Evolutionary conservation across 2,888 invertebrate species (phyloP), one percentile per base, ranked within the genome.

Genomic region (Biston stratarius): DNA sequence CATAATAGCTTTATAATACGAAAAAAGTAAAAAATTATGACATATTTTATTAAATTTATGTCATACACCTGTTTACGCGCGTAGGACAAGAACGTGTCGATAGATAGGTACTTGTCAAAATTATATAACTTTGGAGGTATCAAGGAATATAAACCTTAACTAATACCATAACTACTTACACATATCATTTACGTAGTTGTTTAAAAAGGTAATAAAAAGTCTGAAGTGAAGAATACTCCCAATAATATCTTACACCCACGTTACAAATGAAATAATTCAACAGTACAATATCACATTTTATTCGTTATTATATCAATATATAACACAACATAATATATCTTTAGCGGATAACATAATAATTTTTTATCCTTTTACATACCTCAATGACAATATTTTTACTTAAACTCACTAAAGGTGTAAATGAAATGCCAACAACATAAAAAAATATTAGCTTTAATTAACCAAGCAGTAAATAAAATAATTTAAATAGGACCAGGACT

Each of bases 311-410:
- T 79, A 83, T 74, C 84, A 89, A 86, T 86, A 86, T 86, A 86
- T 89, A 92, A 92, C 91, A 92, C 90, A 90, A 92, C 90, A 90
- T 91, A 89, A 91, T 91, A 89, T 66, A 63, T 87, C 86, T 88
- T 88, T 86, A 89, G 86, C 87, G 86, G 86, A 87, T 89, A 90
- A 90, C 85, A 86, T 87, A 88, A 83, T 53, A 15, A 24, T 79
- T 80, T 82, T 83, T 83, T 60, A 48, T 55, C 55, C 48, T 81
- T 83, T 77, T 84, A 82, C 38, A 38, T 38, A 38, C 76, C 77
- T 85, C 79, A 83, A 79, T 83, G 84, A 83, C 81, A 80, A 83
- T 82, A 80, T 83, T 85, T 73, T 24, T 11, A n/a, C 34, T 81
- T 85, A 86, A 88, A 86, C 84, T 85, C 85, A 83, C 15, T 48